These are phyloP conservation scores for Pontoporia blainvillei DNA, from an alignment of 2,113 vertebrate genomes.

Conservation along the genomic window DNA sequence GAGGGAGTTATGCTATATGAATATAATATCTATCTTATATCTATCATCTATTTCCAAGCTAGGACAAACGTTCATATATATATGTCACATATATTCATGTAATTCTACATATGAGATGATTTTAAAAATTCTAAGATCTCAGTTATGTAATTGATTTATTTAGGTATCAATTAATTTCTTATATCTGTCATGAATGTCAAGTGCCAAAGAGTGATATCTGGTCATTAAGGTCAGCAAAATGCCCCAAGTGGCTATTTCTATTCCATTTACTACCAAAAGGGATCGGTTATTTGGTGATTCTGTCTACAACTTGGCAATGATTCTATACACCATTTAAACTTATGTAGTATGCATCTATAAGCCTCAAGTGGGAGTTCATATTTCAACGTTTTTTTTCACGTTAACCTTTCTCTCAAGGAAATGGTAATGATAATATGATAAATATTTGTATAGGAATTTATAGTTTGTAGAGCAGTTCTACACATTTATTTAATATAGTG, in stretches of 20 bases:
- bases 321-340: not conserved
- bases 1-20: not conserved
- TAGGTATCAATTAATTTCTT: not conserved
- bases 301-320: not conserved
- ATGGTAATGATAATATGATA: not conserved
- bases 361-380: not conserved
- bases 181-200: not conserved
- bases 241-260: not conserved
- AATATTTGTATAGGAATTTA: not conserved
- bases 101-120: not conserved
- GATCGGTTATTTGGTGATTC: not conserved
- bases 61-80: not conserved
- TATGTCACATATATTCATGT: not conserved
- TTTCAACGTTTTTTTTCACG: not conserved
- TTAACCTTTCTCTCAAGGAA: not conserved
- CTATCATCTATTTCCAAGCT: not conserved
- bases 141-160: not conserved
- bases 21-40: not conserved
- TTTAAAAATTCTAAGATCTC: not conserved
- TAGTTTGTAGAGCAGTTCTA: not conserved
- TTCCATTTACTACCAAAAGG: not conserved
- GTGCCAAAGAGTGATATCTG: not conserved
- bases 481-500: not conserved
- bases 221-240: not conserved
- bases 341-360: not conserved